Percentiles rank a stretch among this genome's conserved stretches.
Conservation (phyloP, 2,113 vertebrate genomes). For the Smithornis capensis region DNA sequence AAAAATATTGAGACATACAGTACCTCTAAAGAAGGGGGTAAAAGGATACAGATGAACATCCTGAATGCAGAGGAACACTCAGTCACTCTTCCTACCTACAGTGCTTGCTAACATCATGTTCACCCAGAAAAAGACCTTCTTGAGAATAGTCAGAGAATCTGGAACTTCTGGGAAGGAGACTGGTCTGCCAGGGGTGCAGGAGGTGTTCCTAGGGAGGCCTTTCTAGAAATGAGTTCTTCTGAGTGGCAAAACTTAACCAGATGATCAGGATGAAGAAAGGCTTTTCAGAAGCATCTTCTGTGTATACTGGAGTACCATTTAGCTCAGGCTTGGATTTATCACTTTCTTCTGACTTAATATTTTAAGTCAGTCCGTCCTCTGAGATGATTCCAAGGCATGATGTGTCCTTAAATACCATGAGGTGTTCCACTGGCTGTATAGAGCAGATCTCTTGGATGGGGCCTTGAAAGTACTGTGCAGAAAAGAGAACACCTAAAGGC, state of each 20-base stretch:
- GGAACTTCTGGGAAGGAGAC: neutral
- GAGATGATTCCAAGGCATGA: neutral
- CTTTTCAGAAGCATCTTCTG: neutral
- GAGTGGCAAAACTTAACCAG: neutral
- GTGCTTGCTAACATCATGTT: neutral
- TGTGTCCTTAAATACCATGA: neutral
- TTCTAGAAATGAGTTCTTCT: neutral
- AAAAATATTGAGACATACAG: neutral
- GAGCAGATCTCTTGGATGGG: neutral
- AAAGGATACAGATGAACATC: neutral
- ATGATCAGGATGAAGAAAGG: neutral
- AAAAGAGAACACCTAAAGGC: neutral
- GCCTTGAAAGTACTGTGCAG: neutral
- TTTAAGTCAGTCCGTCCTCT: neutral
- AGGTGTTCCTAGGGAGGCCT: neutral
- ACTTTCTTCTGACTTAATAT: neutral
- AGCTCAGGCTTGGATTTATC: neutral
- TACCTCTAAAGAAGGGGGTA: neutral
- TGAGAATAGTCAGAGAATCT: neutral
- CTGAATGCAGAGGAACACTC: neutral
- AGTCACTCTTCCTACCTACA: neutral
- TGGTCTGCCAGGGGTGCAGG: neutral
- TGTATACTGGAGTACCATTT: neutral
- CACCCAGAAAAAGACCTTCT: neutral
- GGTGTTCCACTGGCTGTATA: neutral